Conservation (phyloP, 2,113 vertebrate species). For the Propithecus coquereli region DNA sequence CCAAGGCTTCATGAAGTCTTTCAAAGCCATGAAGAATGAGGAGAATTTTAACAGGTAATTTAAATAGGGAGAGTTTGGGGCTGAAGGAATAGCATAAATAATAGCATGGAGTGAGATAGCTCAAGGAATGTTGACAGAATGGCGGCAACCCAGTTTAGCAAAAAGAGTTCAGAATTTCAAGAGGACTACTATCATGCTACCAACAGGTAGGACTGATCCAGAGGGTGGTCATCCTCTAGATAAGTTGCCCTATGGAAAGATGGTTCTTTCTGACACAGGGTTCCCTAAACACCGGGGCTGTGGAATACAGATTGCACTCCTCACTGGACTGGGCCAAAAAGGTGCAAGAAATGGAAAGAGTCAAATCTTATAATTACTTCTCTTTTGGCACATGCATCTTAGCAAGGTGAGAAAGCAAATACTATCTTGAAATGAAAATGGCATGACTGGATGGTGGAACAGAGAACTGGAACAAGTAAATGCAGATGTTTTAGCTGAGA, state of each 20-base stretch:
- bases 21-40: background rate
- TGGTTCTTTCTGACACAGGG: background rate
- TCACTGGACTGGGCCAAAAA: background rate
- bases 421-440: background rate
- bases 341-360: background rate
- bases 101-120: background rate
- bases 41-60: background rate
- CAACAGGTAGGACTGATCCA: background rate
- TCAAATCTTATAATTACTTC: background rate
- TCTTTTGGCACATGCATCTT: background rate
- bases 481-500: conserved; percentile 23
- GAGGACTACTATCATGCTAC: background rate
- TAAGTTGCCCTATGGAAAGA: background rate
- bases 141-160: background rate
- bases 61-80: background rate
- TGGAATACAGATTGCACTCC: background rate
- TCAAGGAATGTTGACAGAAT: background rate
- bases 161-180: background rate
- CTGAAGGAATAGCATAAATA: background rate
- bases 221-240: background rate
- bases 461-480: background rate
- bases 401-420: background rate
- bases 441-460: background rate
- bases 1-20: background rate
- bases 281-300: accelerated